Percentiles rank a stretch among this genome's conserved stretches.
Conservation (phyloP, 2,797 vertebrate species). For the Zenarchopterus dispar region DNA sequence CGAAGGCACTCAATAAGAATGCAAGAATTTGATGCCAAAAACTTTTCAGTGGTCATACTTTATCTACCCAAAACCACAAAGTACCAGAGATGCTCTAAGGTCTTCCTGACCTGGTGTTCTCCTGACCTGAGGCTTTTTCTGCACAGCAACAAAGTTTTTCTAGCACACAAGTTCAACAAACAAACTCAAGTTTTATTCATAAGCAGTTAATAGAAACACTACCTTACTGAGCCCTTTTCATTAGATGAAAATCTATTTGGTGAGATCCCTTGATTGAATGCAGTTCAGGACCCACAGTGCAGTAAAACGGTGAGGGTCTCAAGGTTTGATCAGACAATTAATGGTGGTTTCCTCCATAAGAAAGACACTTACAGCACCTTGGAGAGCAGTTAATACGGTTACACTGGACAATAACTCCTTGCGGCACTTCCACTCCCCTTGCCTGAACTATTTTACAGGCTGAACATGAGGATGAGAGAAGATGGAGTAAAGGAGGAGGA, state of each 20-base stretch:
- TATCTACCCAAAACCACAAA: neutral
- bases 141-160: slow-evolving; percentile 17
- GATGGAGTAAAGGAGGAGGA: slow-evolving; percentile 37
- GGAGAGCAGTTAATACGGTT: slow-evolving; percentile 72
- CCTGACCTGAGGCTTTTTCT: slow-evolving; percentile 8
- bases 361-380: slow-evolving; percentile 74
- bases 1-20: neutral
- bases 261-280: slow-evolving; percentile 57
- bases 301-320: slow-evolving; percentile 75
- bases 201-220: slow-evolving; percentile 52
- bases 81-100: neutral
- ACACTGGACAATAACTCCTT: slow-evolving; percentile 77
- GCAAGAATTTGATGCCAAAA: neutral
- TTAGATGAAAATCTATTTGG: slow-evolving; percentile 72
- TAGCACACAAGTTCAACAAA: slow-evolving; percentile 42
- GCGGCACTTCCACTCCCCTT: slow-evolving; percentile 62
- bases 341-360: slow-evolving; percentile 68
- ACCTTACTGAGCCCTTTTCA: slow-evolving; percentile 59
- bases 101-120: slow-evolving; percentile 18
- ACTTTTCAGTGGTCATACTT: neutral
- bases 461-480: slow-evolving; percentile 59
- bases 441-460: slow-evolving; percentile 71
- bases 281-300: slow-evolving; percentile 70
- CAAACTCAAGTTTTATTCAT: slow-evolving; percentile 63
- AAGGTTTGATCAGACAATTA: slow-evolving; percentile 78